Evolutionary conservation across 1,140 invertebrate species (phyloP).

Genomic region (Procambarus clarkii): DNA sequence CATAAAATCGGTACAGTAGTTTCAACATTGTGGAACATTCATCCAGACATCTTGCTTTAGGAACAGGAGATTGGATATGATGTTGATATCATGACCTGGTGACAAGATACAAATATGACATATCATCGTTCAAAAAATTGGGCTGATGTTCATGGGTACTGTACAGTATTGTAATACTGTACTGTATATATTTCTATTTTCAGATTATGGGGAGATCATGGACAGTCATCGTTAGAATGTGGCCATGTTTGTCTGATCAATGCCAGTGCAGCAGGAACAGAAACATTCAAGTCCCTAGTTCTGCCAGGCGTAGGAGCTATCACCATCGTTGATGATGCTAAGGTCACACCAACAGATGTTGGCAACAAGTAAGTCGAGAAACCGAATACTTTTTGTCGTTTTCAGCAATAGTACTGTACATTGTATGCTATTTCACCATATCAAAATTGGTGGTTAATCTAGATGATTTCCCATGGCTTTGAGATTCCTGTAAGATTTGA

Average conservation of each 20-base stretch:
- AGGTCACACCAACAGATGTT: constrained; percentile 91
- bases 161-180: neutral
- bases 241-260: constrained; percentile 96
- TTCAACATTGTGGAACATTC: no score
- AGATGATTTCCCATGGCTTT: no score
- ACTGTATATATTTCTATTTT: constrained; percentile 70
- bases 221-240: constrained; percentile 90
- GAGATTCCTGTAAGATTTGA: no score
- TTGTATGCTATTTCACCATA: no score
- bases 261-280: constrained; percentile 94
- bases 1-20: no score
- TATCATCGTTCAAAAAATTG: no score
- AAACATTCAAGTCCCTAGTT: constrained; percentile 95
- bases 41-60: no score
- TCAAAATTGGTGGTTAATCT: no score
- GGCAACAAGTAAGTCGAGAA: constrained; percentile 85
- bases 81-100: no score
- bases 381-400: neutral
- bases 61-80: no score
- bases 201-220: constrained; percentile 98
- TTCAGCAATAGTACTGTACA: no score
- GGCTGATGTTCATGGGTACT: neutral
- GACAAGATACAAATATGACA: no score
- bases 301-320: constrained; percentile 97
- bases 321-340: constrained; percentile 94